These are phyloP conservation scores for Clupea harengus DNA, from an alignment of 2,113 vertebrate species.

Conservation along the genomic window DNA sequence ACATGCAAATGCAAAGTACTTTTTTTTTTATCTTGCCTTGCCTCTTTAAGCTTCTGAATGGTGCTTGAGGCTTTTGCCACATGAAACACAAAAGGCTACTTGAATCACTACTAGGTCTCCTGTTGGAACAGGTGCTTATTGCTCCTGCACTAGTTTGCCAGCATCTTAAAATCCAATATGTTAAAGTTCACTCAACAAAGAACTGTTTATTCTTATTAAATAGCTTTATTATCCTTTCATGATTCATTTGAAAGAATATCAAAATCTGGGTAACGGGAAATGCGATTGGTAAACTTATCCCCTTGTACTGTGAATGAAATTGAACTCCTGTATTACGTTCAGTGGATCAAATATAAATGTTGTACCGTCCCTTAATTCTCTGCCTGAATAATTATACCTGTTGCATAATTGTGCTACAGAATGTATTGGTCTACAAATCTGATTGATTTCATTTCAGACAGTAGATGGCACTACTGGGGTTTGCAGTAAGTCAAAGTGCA, in stretches of 20 bases:
- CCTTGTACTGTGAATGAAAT: background rate
- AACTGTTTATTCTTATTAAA: conserved; percentile 23
- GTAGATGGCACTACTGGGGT: background rate
- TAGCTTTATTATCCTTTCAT: conserved; percentile 14
- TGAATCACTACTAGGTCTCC: background rate
- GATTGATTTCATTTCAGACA: background rate
- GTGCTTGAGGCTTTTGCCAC: background rate
- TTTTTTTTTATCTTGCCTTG: background rate
- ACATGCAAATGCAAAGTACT: background rate
- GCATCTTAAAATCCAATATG: background rate
- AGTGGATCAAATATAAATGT: background rate
- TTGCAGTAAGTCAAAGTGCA: background rate
- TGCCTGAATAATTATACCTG: background rate
- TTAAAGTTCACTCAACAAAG: conserved; percentile 20
- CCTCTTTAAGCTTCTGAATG: background rate
- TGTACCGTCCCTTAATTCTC: background rate
- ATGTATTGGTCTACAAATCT: background rate
- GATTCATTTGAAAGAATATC: conserved; percentile 20
- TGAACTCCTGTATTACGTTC: background rate
- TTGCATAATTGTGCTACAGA: background rate
- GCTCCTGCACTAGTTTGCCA: background rate
- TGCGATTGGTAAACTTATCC: background rate
- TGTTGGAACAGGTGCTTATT: background rate
- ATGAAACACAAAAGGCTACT: background rate
- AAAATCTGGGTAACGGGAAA: background rate